These are phyloP conservation scores for Pollimyrus isidori DNA, from an alignment of 2,113 vertebrate species.

Conservation along the genomic window DNA sequence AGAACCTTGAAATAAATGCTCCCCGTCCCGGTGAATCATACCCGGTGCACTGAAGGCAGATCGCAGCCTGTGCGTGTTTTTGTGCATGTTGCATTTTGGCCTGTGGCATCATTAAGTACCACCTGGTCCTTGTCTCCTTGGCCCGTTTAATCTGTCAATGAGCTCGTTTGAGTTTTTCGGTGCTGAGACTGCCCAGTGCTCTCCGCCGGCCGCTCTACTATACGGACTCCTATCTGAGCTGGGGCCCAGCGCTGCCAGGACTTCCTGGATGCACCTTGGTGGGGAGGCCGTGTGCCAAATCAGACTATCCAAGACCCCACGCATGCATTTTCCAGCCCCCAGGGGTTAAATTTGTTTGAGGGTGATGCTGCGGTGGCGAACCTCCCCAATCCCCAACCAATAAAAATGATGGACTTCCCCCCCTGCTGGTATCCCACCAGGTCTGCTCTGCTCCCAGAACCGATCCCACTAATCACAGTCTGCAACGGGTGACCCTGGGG, in stretches of 20 bases:
- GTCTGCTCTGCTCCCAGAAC: background rate
- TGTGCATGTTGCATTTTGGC: background rate
- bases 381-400: background rate
- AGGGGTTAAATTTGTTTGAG: background rate
- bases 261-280: background rate
- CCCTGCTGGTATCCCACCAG: background rate
- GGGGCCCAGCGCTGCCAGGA: background rate
- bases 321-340: background rate
- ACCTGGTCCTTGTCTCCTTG: background rate
- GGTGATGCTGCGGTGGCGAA: background rate
- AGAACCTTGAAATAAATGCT: background rate
- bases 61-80: background rate
- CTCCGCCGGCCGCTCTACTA: background rate
- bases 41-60: background rate
- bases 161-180: conserved; percentile 26
- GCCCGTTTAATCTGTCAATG: conserved; percentile 39
- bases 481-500: background rate
- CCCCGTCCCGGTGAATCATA: background rate
- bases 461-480: background rate
- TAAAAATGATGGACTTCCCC: background rate
- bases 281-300: background rate
- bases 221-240: background rate
- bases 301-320: background rate
- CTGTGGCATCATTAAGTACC: background rate
- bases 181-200: background rate